A percentile compares a stretch with the other conserved stretches of the same genome.
phyloP scores from a whole-genome alignment of 2,797 vertebrate genomes.

The Synanceia verrucosa region DNA sequence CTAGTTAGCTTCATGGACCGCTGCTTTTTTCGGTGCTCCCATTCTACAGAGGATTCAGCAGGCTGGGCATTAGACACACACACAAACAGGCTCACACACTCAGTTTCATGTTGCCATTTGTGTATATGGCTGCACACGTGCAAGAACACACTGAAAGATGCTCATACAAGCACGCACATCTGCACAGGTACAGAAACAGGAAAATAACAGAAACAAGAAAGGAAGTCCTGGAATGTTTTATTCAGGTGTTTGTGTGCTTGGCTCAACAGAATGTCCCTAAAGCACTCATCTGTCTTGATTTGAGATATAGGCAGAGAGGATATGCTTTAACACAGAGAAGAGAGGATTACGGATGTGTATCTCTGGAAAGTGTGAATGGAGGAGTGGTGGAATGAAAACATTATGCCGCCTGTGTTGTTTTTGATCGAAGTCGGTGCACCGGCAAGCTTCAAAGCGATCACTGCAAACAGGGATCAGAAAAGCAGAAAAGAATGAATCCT shows the following conservation, averaged over 20 bases:
- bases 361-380: constrained; percentile 31
- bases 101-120: constrained; percentile 27
- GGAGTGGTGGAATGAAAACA: constrained; percentile 16
- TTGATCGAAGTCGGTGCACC: constrained; percentile 3
- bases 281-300: constrained; percentile 36
- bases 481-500: constrained; percentile 25
- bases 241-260: constrained; percentile 31
- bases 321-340: constrained; percentile 20
- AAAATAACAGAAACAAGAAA: background rate
- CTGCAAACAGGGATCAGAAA: constrained; percentile 19
- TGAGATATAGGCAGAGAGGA: constrained; percentile 26
- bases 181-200: background rate
- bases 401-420: constrained; percentile 24
- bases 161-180: constrained; percentile 9
- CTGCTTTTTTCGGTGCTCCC: constrained; percentile 58
- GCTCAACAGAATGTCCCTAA: constrained; percentile 10
- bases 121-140: constrained; percentile 2
- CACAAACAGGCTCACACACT: constrained; percentile 25
- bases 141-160: background rate
- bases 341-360: constrained; percentile 42
- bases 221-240: constrained; percentile 14
- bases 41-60: constrained; percentile 49
- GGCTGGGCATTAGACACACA: constrained; percentile 48
- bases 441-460: constrained; percentile 40
- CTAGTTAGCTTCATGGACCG: constrained; percentile 72